Percentiles rank a stretch among this genome's conserved stretches.
These are phyloP conservation scores for Dryobates pubescens DNA, from an alignment of 2,797 vertebrate species.

Conservation along the genomic window DNA sequence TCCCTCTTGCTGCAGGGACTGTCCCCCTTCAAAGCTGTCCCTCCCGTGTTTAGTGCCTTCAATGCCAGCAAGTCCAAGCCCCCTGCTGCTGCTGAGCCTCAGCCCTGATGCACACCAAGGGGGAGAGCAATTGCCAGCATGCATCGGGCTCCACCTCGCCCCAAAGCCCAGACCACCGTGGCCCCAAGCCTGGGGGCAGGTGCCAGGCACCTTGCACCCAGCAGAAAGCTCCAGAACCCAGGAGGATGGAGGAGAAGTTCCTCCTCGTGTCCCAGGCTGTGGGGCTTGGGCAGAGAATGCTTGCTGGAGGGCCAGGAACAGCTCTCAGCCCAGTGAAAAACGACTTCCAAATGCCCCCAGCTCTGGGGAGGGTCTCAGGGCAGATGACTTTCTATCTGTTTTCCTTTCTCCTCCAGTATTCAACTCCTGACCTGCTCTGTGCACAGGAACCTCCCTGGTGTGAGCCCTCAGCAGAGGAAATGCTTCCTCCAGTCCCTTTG, in stretches of 20 bases:
- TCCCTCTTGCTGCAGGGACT: not conserved
- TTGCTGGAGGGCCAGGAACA: slow-evolving; percentile 16
- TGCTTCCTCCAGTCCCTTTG: slow-evolving; percentile 42
- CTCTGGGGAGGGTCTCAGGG: slow-evolving; percentile 28
- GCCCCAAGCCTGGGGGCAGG: not conserved
- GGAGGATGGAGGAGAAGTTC: not conserved
- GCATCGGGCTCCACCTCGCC: not conserved
- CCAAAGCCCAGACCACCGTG: not conserved
- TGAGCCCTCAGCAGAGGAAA: slow-evolving; percentile 44
- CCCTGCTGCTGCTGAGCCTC: not conserved
- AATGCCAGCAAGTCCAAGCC: not conserved
- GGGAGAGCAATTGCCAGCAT: rapidly evolving
- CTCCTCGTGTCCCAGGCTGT: not conserved
- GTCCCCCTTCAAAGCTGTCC: not conserved
- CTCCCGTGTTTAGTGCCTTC: not conserved
- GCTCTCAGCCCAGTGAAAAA: slow-evolving; percentile 30
- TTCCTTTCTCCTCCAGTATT: slow-evolving; percentile 46
- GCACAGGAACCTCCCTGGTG: slow-evolving; percentile 10
- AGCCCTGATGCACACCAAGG: rapidly evolving
- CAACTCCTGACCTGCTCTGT: slow-evolving; percentile 55
- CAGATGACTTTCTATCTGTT: slow-evolving; percentile 50
- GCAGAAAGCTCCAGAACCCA: rapidly evolving
- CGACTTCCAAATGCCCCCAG: slow-evolving; percentile 46
- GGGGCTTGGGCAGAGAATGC: not conserved
- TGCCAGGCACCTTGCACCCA: not conserved